Evolutionary conservation across 2,888 invertebrate genomes (phyloP), one percentile per base, ranked within the genome.

Genomic region (Pyrrhia umbra): DNA sequence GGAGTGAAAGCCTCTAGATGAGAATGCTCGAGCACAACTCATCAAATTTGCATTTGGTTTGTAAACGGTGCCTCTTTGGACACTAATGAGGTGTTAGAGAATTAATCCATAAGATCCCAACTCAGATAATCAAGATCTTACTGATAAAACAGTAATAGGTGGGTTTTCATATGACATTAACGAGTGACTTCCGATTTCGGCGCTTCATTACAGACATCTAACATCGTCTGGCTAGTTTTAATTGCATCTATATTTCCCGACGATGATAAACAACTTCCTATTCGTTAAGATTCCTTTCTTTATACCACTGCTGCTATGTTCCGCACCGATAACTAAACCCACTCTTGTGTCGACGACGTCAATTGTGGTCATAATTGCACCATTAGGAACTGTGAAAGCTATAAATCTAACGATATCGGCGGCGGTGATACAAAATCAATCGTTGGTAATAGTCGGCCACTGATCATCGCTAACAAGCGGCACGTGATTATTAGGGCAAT

Each of bases 1-100:
- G 79, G 82, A 84, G 80, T 80, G 79, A 85, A 86, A 85, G 78
- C 72, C 77, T 84, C 77, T 75, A 70, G 82, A 91, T 88, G 84
- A 85, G 86, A 91, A 93, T 88, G 93, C 92, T 91, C 83, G 85
- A 83, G 78, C 88, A 88, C 83, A 83, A 79, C 85, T 88, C 87
- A 83, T 86, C 85, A 85, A 87, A 93, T 94, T 93, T 93, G 93
- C 94, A 94, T 94, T 91, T 91, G 75, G 86, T 88, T 88, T 90
- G 90, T 92, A 87, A 90, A 91, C 85, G 85, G 83, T 85, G 84
- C 86, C 83, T 78, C 77, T 81, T 78, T 77, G 70, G 87, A 90
- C 92, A 87, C 90, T 94, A 93, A 94, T 93, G 91, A 93, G 91
- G 94, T 94, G 94, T 92, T 90, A 90, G 88, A 75, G 83, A 91